Conservation (phyloP, 2,888 invertebrate genomes). For the Acrocera orbiculus region DNA sequence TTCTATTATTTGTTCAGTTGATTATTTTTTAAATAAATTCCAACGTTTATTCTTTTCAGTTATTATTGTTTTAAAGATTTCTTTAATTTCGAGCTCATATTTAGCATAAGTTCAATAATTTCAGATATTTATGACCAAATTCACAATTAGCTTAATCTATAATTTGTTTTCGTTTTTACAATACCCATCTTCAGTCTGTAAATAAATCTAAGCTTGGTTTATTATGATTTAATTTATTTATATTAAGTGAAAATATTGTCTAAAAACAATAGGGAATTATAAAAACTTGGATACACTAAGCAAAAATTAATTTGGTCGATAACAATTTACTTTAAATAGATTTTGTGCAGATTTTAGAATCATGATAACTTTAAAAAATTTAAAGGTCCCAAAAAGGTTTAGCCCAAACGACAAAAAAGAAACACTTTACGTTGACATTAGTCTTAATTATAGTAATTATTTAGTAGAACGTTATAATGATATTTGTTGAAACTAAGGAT, state of each 20-base stretch:
- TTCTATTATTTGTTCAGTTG: conserved; percentile 61
- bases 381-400: too few relatives aligned
- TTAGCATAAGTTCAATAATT: conserved; percentile 64
- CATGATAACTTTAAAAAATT: too few relatives aligned
- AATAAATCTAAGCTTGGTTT: conserved; percentile 12
- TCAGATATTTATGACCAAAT: conserved; percentile 52
- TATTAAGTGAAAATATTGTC: too few relatives aligned
- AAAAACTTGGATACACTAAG: too few relatives aligned
- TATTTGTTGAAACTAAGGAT: too few relatives aligned
- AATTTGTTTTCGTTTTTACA: conserved; percentile 49
- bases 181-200: conserved; percentile 34
- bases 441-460: too few relatives aligned
- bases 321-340: background rate
- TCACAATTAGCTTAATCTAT: conserved; percentile 61
- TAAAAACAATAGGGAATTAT: too few relatives aligned
- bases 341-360: background rate
- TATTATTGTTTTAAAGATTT: conserved; percentile 56
- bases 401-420: too few relatives aligned
- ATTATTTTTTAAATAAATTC: conserved; percentile 58
- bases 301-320: too few relatives aligned
- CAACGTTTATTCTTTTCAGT: conserved; percentile 57
- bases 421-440: too few relatives aligned
- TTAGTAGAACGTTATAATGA: too few relatives aligned
- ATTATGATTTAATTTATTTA: too few relatives aligned
- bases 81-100: conserved; percentile 78